Evolutionary conservation across 2,888 invertebrate genomes (phyloP).

Genomic region (Cetonia aurata): DNA sequence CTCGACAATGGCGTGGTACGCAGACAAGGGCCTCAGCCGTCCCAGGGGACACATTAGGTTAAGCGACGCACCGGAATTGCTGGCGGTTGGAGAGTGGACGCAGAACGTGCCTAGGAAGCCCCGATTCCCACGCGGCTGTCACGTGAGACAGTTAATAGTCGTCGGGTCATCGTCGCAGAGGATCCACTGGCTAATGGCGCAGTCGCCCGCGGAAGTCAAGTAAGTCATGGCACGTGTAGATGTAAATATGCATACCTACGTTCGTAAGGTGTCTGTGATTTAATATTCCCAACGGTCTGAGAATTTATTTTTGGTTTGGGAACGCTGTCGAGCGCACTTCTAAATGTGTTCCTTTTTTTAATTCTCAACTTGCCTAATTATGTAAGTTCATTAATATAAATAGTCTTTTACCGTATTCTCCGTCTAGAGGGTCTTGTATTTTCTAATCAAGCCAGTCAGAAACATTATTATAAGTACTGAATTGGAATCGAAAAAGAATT

Average conservation of each 20-base stretch:
- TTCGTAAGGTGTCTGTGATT: not conserved
- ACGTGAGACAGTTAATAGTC: conserved; percentile 81
- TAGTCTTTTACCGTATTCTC: no score
- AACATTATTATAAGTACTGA: no score
- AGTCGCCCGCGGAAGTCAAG: conserved; percentile 84
- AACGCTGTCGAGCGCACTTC: no score
- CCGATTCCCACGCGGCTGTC: conserved; percentile 77
- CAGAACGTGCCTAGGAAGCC: conserved; percentile 82
- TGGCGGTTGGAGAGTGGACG: conserved; percentile 86
- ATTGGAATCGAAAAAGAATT: no score
- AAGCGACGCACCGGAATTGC: conserved; percentile 84
- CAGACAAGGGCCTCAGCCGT: conserved; percentile 71
- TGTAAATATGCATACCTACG: not conserved
- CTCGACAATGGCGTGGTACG: conserved; percentile 90
- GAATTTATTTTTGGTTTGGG: conserved; percentile 43
- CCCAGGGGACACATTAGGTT: conserved; percentile 71
- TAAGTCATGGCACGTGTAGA: conserved; percentile 64
- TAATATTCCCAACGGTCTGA: not conserved
- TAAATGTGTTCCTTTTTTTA: no score
- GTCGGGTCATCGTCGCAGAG: conserved; percentile 77
- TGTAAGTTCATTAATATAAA: no score
- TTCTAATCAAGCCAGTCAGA: no score
- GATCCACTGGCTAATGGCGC: conserved; percentile 86
- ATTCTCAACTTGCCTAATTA: no score
- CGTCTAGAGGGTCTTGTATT: no score